Conservation (phyloP, 2,888 invertebrate species). For the Poecilus cupreus region DNA sequence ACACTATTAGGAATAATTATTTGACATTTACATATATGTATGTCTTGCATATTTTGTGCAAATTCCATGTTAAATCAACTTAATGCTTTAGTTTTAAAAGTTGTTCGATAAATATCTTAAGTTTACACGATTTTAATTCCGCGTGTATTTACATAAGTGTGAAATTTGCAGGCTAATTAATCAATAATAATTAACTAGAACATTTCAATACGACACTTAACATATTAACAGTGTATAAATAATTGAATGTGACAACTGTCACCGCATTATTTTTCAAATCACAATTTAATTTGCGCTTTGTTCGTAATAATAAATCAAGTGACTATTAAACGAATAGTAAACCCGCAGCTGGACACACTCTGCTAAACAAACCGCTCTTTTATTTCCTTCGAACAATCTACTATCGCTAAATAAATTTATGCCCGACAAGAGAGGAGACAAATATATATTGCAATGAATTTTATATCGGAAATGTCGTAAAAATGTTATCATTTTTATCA, state of each 20-base stretch:
- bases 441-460: constrained; percentile 3
- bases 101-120: constrained; percentile 29
- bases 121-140: constrained; percentile 35
- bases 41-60: constrained; percentile 21
- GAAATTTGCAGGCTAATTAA: constrained; percentile 52
- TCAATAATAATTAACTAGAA: constrained; percentile 52
- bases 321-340: not conserved
- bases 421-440: not conserved
- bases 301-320: constrained; percentile 28
- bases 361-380: not conserved
- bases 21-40: constrained; percentile 21
- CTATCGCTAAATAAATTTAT: constrained; percentile 9
- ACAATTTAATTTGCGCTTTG: constrained; percentile 4
- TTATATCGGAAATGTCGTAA: not conserved
- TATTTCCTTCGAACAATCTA: constrained; percentile 1
- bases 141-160: constrained; percentile 41
- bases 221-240: constrained; percentile 38
- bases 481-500: constrained; percentile 6
- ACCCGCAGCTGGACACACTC: not conserved
- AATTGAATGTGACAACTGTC: constrained; percentile 33
- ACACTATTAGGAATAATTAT: constrained; percentile 36
- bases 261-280: not conserved
- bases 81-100: constrained; percentile 21
- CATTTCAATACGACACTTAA: constrained; percentile 42
- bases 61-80: constrained; percentile 30